Evolutionary conservation across 2,797 vertebrate genomes (phyloP), one percentile per base, ranked within the genome.

Genomic region (Sciaenops ocellatus): DNA sequence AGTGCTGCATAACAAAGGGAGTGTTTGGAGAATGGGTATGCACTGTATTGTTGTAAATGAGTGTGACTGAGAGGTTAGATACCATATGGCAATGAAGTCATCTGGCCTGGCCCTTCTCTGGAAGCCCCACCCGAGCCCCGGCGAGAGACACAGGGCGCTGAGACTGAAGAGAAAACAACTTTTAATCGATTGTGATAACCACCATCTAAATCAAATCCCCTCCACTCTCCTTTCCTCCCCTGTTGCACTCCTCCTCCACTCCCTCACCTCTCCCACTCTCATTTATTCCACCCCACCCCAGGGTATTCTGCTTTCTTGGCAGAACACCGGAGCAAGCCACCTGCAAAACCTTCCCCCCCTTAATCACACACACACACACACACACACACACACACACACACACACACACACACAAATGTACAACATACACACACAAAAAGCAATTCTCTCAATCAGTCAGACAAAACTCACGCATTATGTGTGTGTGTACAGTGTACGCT

Each of bases 61-160:
- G 94, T 95, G 94, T 94, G 93, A 94, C 85, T 86, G 90, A 73
- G 88, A 93, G 93, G 94, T 94, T 92, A 93, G 92, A 93, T 90
- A 94, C 91, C 94, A 95, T 91, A 94, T 94, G 93, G 91, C 88
- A 87, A 94, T 95, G 94, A 94, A 94, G 94, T 95, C 94, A 94
- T 94, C 91, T 90, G 91, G 93, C 92, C 89, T 89, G 91, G 93
- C 92, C 92, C 89, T 92, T 92, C 90, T 87, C 81, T 88, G 81
- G 79, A 90, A 93, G 82, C 90, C 86, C 89, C 94, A 81, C 92
- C 93, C 93, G 70, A 88, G 89, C 84, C 77, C 90, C 69, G 72
- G 82, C 46, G 69, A 93, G 85, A 92, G 84, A 86, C 87, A 67
- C 70, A 47, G 90, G 89, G 90, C 72, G 87, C 88, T 82, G 81